Conservation (phyloP, 2,888 invertebrate species). For the Diploptera punctata region DNA sequence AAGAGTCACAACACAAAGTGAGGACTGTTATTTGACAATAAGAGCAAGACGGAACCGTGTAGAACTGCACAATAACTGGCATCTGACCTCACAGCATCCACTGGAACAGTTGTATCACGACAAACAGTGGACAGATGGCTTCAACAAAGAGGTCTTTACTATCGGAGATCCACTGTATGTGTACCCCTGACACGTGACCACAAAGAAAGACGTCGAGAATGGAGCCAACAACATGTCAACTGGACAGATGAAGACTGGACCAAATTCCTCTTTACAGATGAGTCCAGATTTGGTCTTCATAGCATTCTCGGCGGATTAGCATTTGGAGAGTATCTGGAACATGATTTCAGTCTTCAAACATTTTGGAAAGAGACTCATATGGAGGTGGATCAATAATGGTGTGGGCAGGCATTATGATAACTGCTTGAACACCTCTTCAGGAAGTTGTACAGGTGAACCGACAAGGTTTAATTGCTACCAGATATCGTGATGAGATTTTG, state of each 20-base stretch:
- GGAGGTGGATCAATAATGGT: no score
- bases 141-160: not conserved
- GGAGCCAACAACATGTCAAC: not conserved
- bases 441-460: no score
- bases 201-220: not conserved
- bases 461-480: no score
- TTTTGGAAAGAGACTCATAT: not conserved
- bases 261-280: not conserved
- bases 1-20: no score
- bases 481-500: no score
- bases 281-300: not conserved
- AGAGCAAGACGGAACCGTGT: not conserved
- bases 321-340: not conserved
- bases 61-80: slow-evolving; percentile 1
- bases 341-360: not conserved
- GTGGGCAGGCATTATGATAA: no score
- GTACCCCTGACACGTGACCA: not conserved
- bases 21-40: slow-evolving; percentile 1
- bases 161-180: not conserved
- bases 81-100: not conserved
- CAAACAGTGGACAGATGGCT: not conserved
- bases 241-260: not conserved
- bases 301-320: not conserved
- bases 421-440: no score
- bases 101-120: slow-evolving; percentile 1